Evolutionary conservation across 1,140 invertebrate genomes (phyloP).

Genomic region (Leucophenga varia): DNA sequence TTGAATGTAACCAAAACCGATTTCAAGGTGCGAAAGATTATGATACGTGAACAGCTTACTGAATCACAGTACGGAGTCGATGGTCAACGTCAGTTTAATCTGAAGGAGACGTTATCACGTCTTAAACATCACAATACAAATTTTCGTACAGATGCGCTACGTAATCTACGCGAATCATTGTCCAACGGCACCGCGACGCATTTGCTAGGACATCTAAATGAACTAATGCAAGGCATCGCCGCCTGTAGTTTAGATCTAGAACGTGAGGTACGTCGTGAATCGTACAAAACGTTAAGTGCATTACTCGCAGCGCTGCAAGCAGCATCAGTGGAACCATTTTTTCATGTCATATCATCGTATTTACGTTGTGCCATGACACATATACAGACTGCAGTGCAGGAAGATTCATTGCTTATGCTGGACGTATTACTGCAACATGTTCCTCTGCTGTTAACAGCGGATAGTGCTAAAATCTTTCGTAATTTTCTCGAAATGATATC

Average conservation of each 20-base stretch:
- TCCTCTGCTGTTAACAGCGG: slow-evolving; percentile 63
- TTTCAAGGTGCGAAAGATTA: slow-evolving; percentile 86
- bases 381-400: slow-evolving; percentile 74
- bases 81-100: slow-evolving; percentile 70
- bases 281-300: slow-evolving; percentile 67
- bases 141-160: slow-evolving; percentile 68
- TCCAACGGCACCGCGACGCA: slow-evolving; percentile 57
- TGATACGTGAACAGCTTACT: slow-evolving; percentile 75
- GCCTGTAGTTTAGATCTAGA: slow-evolving; percentile 73
- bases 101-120: slow-evolving; percentile 74
- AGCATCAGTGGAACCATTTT: slow-evolving; percentile 66
- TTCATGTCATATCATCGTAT: slow-evolving; percentile 73
- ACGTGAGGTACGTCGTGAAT: slow-evolving; percentile 66
- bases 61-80: slow-evolving; percentile 61
- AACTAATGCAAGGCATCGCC: slow-evolving; percentile 68
- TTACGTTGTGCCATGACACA: slow-evolving; percentile 85
- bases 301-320: slow-evolving; percentile 62
- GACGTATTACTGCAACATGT: slow-evolving; percentile 68
- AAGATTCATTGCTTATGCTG: slow-evolving; percentile 77
- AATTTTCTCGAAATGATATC: slow-evolving; percentile 82
- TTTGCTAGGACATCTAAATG: slow-evolving; percentile 63
- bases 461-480: slow-evolving; percentile 69
- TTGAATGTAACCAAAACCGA: slow-evolving; percentile 83
- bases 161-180: slow-evolving; percentile 72
- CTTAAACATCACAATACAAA: slow-evolving; percentile 77